Conservation (phyloP, 2,888 invertebrate genomes). For the Didymodactylos carnosus region DNA sequence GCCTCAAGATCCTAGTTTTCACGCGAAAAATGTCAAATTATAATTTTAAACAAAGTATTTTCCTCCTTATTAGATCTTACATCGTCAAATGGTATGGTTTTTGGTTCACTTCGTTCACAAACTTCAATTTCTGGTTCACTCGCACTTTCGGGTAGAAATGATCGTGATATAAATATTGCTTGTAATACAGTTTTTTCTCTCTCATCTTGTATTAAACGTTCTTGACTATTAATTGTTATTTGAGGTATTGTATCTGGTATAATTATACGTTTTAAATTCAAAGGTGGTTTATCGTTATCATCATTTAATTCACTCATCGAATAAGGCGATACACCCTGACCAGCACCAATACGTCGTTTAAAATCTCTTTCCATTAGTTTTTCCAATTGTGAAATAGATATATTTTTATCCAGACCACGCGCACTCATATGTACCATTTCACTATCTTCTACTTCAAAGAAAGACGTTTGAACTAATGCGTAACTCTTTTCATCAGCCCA, state of each 20-base stretch:
- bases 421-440: not conserved
- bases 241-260: not conserved
- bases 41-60: too few species aligned
- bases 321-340: not conserved
- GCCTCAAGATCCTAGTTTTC: too few species aligned
- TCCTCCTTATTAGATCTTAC: not conserved
- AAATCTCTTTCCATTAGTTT: not conserved
- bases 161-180: not conserved
- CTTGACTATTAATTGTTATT: not conserved
- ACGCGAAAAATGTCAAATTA: too few species aligned
- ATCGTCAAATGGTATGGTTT: not conserved
- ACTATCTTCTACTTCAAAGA: not conserved
- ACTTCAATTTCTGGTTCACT: not conserved
- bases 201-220: not conserved
- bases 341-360: not conserved
- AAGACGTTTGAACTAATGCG: not conserved
- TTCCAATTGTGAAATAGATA: not conserved
- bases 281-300: not conserved
- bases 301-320: too few species aligned
- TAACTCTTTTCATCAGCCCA: conserved; percentile 1
- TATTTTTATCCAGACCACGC: not conserved
- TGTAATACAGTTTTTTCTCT: not conserved
- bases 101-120: not conserved
- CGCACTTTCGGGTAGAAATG: not conserved
- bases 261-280: not conserved